A percentile compares a stretch with the other conserved stretches of the same genome.
phyloP scores from a whole-genome alignment of 2,797 vertebrate genomes.

The Scyliorhinus canicula region DNA sequence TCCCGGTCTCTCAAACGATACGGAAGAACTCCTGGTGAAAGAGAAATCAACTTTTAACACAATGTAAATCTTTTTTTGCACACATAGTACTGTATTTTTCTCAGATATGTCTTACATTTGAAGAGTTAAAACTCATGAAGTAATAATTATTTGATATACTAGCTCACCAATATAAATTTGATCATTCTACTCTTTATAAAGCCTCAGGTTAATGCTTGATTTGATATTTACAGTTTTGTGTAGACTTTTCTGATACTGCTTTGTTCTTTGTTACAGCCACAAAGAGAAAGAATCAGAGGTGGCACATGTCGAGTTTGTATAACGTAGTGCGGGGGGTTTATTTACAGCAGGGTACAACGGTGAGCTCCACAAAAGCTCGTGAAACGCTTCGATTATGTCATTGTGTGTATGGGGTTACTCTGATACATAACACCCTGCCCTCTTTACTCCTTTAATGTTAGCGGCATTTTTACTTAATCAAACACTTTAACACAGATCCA shows the following conservation, averaged over 20 bases:
- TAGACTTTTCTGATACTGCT: background rate
- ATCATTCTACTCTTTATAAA: background rate
- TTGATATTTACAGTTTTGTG: background rate
- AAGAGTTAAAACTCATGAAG: background rate
- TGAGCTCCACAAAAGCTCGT: too few species aligned
- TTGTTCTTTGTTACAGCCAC: too few species aligned
- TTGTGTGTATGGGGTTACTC: too few species aligned
- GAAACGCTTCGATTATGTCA: too few species aligned
- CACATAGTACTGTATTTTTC: background rate
- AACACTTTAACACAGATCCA: too few species aligned
- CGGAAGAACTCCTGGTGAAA: slow-evolving; percentile 58
- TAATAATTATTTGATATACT: background rate
- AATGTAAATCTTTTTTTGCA: background rate
- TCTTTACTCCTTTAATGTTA: too few species aligned
- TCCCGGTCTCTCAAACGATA: slow-evolving; percentile 75
- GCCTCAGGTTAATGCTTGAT: background rate
- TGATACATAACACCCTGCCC: too few species aligned
- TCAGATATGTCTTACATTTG: background rate
- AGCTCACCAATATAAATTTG: background rate
- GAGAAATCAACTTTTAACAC: slow-evolving; percentile 40
- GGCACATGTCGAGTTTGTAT: too few species aligned
- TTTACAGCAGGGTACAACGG: too few species aligned
- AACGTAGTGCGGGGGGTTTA: too few species aligned
- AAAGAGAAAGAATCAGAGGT: too few species aligned
- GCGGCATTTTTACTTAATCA: too few species aligned